A percentile compares a stretch with the other conserved stretches of the same genome.
These are phyloP conservation scores for Terebella lapidaria DNA, from an alignment of 2,888 invertebrate species.

Conservation along the genomic window DNA sequence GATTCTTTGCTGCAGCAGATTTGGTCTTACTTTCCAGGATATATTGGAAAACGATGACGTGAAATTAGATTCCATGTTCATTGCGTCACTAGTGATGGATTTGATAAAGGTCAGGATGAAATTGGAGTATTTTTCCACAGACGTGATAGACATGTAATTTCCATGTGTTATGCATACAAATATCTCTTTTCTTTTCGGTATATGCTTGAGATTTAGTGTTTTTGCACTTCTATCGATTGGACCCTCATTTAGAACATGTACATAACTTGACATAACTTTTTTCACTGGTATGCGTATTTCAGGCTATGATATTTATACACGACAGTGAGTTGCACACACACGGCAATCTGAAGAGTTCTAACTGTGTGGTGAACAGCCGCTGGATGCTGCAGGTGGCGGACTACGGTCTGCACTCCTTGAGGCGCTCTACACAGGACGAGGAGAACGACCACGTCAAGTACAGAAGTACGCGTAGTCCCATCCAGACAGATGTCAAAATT, in stretches of 20 bases:
- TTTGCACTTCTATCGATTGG: too few species aligned
- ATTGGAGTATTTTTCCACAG: too few species aligned
- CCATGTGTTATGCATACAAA: too few species aligned
- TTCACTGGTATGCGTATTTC: slow-evolving; percentile 1
- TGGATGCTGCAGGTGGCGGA: slow-evolving; percentile 97
- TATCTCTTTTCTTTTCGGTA: too few species aligned
- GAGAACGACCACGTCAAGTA: background rate
- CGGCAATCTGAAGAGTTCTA: slow-evolving; percentile 97
- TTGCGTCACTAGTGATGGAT: slow-evolving; percentile 55
- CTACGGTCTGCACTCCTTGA: slow-evolving; percentile 87
- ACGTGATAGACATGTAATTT: too few species aligned
- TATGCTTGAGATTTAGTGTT: too few species aligned
- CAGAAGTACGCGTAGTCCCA: slow-evolving; percentile 3
- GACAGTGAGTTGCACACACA: slow-evolving; percentile 61
- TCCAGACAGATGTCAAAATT: too few species aligned
- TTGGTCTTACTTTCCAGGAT: too few species aligned
- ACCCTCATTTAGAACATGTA: too few species aligned
- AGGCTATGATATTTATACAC: slow-evolving; percentile 56
- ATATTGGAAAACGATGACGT: slow-evolving; percentile 98
- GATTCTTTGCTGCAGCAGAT: too few species aligned
- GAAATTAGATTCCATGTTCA: slow-evolving; percentile 55
- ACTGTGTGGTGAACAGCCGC: slow-evolving; percentile 95
- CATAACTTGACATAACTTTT: too few species aligned
- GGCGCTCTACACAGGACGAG: background rate
- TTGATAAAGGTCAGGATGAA: slow-evolving; percentile 55